Evolutionary conservation across 37 sponge, comb jelly and placozoan species (phyloP).

Genomic region (Amphimedon queenslandica): DNA sequence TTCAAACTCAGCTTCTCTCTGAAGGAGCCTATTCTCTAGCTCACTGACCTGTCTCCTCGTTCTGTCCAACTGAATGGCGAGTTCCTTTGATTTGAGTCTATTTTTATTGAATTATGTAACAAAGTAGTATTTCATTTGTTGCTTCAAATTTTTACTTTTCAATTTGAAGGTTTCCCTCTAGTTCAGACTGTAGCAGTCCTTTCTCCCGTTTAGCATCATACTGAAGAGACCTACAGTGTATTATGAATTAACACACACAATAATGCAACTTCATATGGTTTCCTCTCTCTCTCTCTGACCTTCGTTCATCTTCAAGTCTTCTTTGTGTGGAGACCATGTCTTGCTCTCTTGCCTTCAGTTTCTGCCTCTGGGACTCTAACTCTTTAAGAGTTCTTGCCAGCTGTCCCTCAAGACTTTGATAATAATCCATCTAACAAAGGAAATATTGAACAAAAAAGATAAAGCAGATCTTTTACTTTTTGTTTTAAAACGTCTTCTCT

Average conservation of each 20-base stretch:
- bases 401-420: conserved; percentile 22
- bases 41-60: conserved; percentile 57
- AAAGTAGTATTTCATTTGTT: neutral
- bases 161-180: too few relatives aligned
- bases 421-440: neutral
- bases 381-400: conserved; percentile 8
- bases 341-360: conserved; percentile 11
- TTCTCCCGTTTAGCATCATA: neutral
- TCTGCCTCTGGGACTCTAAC: conserved; percentile 10
- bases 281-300: neutral
- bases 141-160: conserved; percentile 22
- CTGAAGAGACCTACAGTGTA: neutral
- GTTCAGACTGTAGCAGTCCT: too few relatives aligned
- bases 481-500: conserved; percentile 61
- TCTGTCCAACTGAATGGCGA: conserved; percentile 33
- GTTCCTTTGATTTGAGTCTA: conserved; percentile 38
- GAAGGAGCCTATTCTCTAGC: conserved; percentile 14
- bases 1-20: conserved; percentile 62
- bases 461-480: conserved; percentile 24
- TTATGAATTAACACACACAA: neutral
- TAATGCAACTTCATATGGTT: neutral
- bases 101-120: neutral
- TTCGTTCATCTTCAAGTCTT: neutral
- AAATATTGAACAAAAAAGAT: neutral
- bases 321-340: neutral